Base-by-base conservation (phyloP, 2,888 invertebrate species). In the Itoplectis maculator region DNA sequence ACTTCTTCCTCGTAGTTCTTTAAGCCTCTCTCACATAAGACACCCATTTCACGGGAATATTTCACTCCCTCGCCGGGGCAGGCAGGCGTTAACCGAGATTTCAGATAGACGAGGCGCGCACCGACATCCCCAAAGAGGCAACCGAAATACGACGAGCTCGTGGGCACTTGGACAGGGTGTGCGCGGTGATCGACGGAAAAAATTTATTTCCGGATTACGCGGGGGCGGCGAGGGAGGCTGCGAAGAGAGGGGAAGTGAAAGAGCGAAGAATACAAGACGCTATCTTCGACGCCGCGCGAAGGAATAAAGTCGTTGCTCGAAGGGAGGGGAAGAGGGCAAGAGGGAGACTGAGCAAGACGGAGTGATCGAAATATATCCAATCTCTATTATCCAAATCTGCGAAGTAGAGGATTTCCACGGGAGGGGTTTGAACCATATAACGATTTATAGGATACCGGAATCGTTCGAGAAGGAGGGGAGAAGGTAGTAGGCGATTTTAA, bases 151-250 rank as follows among this genome's bases (percentile, higher is more conserved):
- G 77, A 54, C 6, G 37, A 18, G 15, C 73, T 47, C 11, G 11
- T 35, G 5, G 69, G 3, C 63, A 42, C 49, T 42, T 29, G 29
- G 29, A 13, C 3, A n/a, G 79, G 20, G 59, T 59, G 73, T 51
- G 56, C 47, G 35, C 37, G 73, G 73, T 79, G 59, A 73, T 66
- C 66, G 79, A 79, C 68, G 61, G 85, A 85, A 85, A 85, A 85
- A 88, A 89, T 89, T 89, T 89, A 89, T 89, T 88, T 87, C 88
- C 69, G 87, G 88, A 87, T 89, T 89, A 69, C 54, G 56, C 68
- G 54, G 45, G 47, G 20, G 66, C 61, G 49, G 20, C 13, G 11
- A 66, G 47, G 18, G 29, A 13, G 66, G 11, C 15, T 15, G 47
- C 29, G 40, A 51, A 69, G 18, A 9, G 35, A 18, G 54, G 59